Percentiles rank a stretch among this genome's conserved stretches.
These are phyloP conservation scores for Ammospiza maritima DNA, from an alignment of 2,797 vertebrate species.

Conservation along the genomic window DNA sequence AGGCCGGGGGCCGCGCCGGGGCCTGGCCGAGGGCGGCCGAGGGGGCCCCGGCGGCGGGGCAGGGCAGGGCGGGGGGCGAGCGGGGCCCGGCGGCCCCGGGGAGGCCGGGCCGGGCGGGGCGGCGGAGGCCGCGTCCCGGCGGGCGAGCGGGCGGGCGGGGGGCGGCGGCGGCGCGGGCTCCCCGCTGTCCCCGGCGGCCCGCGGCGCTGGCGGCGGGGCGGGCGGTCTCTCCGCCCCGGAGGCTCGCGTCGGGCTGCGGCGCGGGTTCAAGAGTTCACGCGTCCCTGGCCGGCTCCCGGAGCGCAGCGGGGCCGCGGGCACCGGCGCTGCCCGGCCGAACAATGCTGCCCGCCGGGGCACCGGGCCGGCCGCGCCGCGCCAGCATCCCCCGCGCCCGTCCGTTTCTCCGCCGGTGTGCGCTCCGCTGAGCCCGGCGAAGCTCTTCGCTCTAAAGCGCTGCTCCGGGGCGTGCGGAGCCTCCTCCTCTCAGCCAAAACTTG, in stretches of 20 bases:
- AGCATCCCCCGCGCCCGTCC: background rate
- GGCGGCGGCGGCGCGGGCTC: constrained; percentile 31
- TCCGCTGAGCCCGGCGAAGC: background rate
- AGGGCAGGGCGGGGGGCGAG: background rate
- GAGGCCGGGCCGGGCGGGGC: constrained; percentile 78
- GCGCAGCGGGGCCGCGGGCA: background rate
- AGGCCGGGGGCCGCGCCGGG: constrained; percentile 79
- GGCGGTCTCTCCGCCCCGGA: background rate
- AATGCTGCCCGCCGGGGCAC: constrained; percentile 32
- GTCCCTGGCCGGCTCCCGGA: background rate
- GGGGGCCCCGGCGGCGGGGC: background rate
- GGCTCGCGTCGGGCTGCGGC: constrained; percentile 21
- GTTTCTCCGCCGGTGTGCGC: background rate
- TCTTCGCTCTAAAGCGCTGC: background rate
- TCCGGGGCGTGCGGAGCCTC: background rate
- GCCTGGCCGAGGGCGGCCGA: background rate
- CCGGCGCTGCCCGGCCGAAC: background rate
- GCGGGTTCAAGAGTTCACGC: constrained; percentile 75
- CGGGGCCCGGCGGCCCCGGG: constrained; percentile 75
- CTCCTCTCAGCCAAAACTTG: background rate
- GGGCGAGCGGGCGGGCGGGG: constrained; percentile 69
- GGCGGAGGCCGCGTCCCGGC: background rate
- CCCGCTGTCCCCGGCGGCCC: background rate
- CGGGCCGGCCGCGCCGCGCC: constrained; percentile 28
- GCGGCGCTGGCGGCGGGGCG: background rate